Evolutionary conservation across 2,888 invertebrate species (phyloP).

Genomic region (Allolobophora icterica): DNA sequence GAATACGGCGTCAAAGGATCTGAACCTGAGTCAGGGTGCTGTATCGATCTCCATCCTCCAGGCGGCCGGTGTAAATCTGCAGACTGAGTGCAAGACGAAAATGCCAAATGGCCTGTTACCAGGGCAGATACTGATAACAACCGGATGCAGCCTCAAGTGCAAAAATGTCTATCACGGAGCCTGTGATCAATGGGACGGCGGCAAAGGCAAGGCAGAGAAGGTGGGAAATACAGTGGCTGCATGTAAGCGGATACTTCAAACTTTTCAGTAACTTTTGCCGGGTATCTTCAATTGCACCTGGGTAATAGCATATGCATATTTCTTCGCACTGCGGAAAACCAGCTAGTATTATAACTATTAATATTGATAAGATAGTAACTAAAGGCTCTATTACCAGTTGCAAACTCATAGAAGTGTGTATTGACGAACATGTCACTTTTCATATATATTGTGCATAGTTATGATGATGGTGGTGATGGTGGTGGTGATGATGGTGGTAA

Average conservation of each 20-base stretch:
- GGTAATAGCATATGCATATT: not conserved
- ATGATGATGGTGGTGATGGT: not conserved
- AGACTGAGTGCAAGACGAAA: constrained; percentile 30
- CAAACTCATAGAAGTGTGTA: not conserved
- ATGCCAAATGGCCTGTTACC: not conserved
- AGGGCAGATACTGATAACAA: constrained; percentile 27
- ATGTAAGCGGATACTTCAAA: not conserved
- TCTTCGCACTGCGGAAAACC: not conserved
- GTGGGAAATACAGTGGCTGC: not conserved
- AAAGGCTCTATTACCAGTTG: not conserved
- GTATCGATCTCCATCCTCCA: constrained; percentile 31
- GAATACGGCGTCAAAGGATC: constrained; percentile 50
- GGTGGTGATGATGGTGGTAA: not conserved
- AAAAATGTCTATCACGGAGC: constrained; percentile 31
- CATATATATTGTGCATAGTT: no score
- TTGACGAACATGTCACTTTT: not conserved
- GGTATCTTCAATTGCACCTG: not conserved
- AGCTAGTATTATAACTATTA: not conserved
- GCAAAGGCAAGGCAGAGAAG: constrained; percentile 18
- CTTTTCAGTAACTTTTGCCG: not conserved
- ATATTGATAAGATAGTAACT: not conserved
- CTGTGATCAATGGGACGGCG: constrained; percentile 25
- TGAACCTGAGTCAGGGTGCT: constrained; percentile 25
- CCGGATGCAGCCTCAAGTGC: constrained; percentile 17
- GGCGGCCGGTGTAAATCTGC: constrained; percentile 27